Conservation (phyloP, 1,140 invertebrate species). For the Vanessa atalanta region DNA sequence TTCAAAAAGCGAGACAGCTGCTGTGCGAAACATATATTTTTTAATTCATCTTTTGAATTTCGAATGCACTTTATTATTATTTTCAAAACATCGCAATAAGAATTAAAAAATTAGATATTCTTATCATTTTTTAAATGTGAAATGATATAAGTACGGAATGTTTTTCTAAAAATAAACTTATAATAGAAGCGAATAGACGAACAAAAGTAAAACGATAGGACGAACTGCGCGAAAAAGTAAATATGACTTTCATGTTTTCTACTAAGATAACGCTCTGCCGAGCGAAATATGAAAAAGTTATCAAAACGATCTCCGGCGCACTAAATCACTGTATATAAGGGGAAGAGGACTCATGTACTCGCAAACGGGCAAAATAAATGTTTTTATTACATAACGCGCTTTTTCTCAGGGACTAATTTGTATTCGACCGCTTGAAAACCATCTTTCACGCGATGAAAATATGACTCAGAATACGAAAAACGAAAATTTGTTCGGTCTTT, state of each 20-base stretch:
- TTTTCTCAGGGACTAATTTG: constrained; percentile 75
- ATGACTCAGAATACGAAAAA: constrained; percentile 45
- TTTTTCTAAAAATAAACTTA: constrained; percentile 11
- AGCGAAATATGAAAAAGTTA: constrained; percentile 78
- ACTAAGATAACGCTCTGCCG: constrained; percentile 74
- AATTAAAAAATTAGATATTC: constrained; percentile 2
- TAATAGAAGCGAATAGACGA: constrained; percentile 22
- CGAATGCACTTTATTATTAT: background rate
- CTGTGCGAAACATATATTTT: constrained; percentile 10
- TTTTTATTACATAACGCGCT: constrained; percentile 80
- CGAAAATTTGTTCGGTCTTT: constrained; percentile 31
- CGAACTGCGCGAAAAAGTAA: constrained; percentile 48
- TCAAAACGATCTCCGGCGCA: constrained; percentile 76
- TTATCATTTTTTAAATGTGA: background rate
- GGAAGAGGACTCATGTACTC: constrained; percentile 77
- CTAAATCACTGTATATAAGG: constrained; percentile 80
- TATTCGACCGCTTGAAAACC: constrained; percentile 32
- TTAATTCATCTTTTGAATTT: constrained; percentile 21
- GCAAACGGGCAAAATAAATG: constrained; percentile 79
- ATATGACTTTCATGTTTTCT: constrained; percentile 67
- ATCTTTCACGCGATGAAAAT: constrained; percentile 39
- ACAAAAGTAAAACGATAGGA: constrained; percentile 38
- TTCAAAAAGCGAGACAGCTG: constrained; percentile 11
- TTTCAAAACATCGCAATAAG: background rate
- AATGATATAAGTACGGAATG: background rate